Evolutionary conservation across 1,140 invertebrate genomes (phyloP), one percentile per base, ranked within the genome.

Genomic region (Drosophila ercepeae): DNA sequence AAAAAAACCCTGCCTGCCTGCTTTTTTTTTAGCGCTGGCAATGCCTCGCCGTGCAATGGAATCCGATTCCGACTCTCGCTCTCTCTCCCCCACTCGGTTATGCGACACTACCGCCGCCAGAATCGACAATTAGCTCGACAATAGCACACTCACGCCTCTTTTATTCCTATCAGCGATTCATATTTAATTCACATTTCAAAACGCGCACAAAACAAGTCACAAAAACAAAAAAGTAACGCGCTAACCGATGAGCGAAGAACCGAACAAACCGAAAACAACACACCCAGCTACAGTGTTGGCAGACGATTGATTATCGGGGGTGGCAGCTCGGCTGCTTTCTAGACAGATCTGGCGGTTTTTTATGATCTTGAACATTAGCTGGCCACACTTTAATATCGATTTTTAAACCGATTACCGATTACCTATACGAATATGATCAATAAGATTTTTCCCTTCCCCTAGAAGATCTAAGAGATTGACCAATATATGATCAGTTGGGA

Each of bases 201-300:
- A 18, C 23, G 29, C 39, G 13, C 55, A 48, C 55, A 39, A 39
- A 2, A 60, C 27, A 39, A 64, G 60, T 19, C 29, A 39, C 39
- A 42, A 9, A 64, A 54, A 46, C n/a, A 39, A 61, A 58, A 63
- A 63, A 61, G 39, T 14, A 42, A 18, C 16, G 39, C 8, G 16
- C 29, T 14, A 42, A 19, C 39, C 16, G 39, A 42, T 8, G 2
- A n/a, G 19, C 27, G 21, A 36, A 8, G 36, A 59, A 46, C 29
- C 60, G 60, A 48, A 48, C 36, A 48, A n/a, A 34, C 59, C 57
- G 60, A 64, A 64, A 64, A 64, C 60, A 54, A 54, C 52, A 54
- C 52, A 64, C 60, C 60, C 60, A 64, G 39, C 16, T 9, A 16
- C 14, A 42, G 14, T 42, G 39, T 42, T 42, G 39, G 7, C 16